These are phyloP conservation scores for Delia radicum DNA, from an alignment of 1,140 invertebrate species.

Conservation along the genomic window DNA sequence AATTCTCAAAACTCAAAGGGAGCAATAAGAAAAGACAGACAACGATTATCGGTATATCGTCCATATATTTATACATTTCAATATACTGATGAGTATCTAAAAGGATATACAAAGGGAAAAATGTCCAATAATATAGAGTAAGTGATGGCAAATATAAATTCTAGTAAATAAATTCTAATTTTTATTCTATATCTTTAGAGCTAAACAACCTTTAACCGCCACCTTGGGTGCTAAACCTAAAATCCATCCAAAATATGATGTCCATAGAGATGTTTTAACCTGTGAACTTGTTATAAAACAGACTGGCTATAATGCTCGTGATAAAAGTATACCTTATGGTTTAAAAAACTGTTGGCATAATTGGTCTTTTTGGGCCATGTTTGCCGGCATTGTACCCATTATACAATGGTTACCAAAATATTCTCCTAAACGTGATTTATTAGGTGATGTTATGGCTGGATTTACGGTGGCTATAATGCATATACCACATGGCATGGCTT, in stretches of 20 bases:
- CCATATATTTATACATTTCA: slow-evolving; percentile 9
- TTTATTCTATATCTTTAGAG: slow-evolving; percentile 29
- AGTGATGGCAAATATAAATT: slow-evolving; percentile 26
- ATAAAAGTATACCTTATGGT: slow-evolving; percentile 49
- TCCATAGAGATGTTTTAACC: slow-evolving; percentile 48
- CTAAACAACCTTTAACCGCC: slow-evolving; percentile 36
- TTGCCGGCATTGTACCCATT: slow-evolving; percentile 61
- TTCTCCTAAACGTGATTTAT: slow-evolving; percentile 63
- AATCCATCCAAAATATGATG: slow-evolving; percentile 46
- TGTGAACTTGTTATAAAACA: slow-evolving; percentile 52
- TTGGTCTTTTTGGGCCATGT: slow-evolving; percentile 45
- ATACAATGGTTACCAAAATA: slow-evolving; percentile 72
- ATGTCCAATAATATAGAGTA: slow-evolving; percentile 38
- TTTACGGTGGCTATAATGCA: slow-evolving; percentile 91
- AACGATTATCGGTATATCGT: neutral
- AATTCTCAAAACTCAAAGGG: neutral
- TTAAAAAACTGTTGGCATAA: slow-evolving; percentile 40
- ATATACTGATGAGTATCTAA: slow-evolving; percentile 39
- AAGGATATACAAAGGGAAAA: slow-evolving; percentile 1
- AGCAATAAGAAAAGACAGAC: neutral
- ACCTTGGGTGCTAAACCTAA: slow-evolving; percentile 37
- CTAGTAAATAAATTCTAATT: neutral
- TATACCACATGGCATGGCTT: slow-evolving; percentile 85
- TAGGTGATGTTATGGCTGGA: slow-evolving; percentile 73
- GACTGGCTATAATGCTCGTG: slow-evolving; percentile 47